These are phyloP conservation scores for Takifugu bimaculatus DNA, from an alignment of 2,113 vertebrate species.

Conservation along the genomic window DNA sequence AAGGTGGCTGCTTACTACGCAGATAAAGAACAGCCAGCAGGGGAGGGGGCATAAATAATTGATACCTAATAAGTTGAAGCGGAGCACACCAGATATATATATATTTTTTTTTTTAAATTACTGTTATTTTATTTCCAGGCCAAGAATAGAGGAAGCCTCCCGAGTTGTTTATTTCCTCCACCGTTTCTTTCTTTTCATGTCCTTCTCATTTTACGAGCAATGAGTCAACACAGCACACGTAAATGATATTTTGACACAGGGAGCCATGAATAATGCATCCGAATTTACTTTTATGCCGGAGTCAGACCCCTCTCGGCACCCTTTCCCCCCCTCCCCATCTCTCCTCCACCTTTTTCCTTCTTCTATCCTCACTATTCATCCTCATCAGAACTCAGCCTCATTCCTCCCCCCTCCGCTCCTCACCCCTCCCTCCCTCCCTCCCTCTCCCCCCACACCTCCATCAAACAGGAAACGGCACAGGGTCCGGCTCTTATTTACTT, in stretches of 20 bases:
- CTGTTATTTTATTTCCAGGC: conserved; percentile 52
- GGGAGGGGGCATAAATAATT: conserved; percentile 59
- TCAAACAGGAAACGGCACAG: conserved; percentile 37
- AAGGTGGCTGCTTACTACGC: conserved; percentile 49
- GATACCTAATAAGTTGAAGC: conserved; percentile 63
- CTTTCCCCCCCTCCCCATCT: conserved; percentile 20
- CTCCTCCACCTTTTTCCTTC: conserved; percentile 18
- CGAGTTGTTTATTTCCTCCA: conserved; percentile 70
- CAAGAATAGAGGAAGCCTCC: conserved; percentile 59
- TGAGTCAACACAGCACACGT: conserved; percentile 76
- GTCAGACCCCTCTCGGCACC: conserved; percentile 64
- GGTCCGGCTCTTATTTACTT: conserved; percentile 31
- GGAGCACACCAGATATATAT: conserved; percentile 15
- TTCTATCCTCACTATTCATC: conserved; percentile 54
- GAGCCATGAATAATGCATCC: conserved; percentile 75
- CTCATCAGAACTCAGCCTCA: conserved; percentile 53
- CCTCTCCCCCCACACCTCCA: conserved; percentile 30
- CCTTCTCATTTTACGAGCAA: conserved; percentile 76
- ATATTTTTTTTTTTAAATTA: conserved; percentile 12
- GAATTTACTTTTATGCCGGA: conserved; percentile 76
- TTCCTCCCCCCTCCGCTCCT: conserved; percentile 30
- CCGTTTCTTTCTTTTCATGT: conserved; percentile 72
- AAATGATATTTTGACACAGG: conserved; percentile 78
- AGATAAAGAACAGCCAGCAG: conserved; percentile 62
- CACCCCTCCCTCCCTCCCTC: conserved; percentile 27